phyloP scores from a whole-genome alignment of 1,140 invertebrate genomes.

The Gyrodactylus bullatarudis region DNA sequence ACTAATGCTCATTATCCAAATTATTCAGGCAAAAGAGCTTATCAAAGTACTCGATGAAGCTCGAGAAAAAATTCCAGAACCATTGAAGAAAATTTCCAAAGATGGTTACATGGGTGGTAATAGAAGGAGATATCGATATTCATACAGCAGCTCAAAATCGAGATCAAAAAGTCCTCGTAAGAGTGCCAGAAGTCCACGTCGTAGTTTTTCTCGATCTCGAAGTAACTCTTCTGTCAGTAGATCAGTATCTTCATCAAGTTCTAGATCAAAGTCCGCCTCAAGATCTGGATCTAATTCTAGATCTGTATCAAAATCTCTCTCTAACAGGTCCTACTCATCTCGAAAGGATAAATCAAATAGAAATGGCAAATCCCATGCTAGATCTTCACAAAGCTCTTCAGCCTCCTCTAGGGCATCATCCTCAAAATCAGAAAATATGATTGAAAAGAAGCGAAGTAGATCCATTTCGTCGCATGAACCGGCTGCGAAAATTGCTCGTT shows the following conservation, averaged over 20 bases:
- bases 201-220: neutral
- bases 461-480: no score
- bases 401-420: no score
- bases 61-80: neutral
- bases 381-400: no score
- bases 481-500: no score
- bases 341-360: no score
- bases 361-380: no score
- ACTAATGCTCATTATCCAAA: neutral
- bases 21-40: neutral
- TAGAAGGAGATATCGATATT: no score
- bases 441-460: no score
- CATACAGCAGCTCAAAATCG: neutral
- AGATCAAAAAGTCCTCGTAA: neutral
- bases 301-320: no score
- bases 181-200: neutral
- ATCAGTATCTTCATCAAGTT: neutral
- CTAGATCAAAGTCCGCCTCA: neutral
- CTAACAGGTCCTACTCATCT: neutral
- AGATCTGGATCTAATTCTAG: no score
- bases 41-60: neutral
- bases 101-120: neutral
- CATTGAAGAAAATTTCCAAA: neutral
- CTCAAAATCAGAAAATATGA: no score
- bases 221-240: neutral